A percentile compares a stretch with the other conserved stretches of the same genome.
Conservation (phyloP, 2,797 vertebrate species). For the Enteromius treurensis region DNA sequence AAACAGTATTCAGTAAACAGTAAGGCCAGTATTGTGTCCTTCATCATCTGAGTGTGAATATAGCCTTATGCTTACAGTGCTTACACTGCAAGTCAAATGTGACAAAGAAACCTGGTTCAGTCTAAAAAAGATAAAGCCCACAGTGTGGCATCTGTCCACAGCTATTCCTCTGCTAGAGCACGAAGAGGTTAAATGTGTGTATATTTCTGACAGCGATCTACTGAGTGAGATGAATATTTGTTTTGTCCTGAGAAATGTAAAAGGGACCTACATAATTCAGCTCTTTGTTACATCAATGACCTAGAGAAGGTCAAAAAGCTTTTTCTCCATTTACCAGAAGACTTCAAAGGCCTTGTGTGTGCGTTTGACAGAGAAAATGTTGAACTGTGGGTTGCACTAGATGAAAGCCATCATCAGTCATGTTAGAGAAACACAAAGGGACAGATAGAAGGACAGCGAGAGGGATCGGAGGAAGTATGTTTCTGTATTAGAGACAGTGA, state of each 20-base stretch:
- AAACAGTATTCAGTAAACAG: background rate
- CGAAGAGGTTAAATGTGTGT: background rate
- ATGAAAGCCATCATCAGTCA: conserved; percentile 36
- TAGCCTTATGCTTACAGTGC: background rate
- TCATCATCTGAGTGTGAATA: background rate
- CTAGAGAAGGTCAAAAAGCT: conserved; percentile 38
- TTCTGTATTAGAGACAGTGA: conserved; percentile 7
- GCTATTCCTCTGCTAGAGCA: background rate
- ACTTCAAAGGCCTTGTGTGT: conserved; percentile 33
- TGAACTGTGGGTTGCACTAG: conserved; percentile 29
- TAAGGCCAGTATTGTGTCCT: background rate
- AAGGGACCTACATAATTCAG: conserved; percentile 33
- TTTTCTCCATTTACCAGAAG: conserved; percentile 33
- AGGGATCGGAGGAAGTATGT: background rate
- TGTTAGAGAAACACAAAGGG: conserved; percentile 36
- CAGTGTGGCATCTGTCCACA: conserved; percentile 26
- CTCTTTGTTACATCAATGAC: conserved; percentile 48
- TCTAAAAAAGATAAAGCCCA: background rate
- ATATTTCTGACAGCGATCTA: conserved; percentile 3
- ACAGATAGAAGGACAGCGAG: conserved; percentile 1
- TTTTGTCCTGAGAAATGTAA: conserved; percentile 27
- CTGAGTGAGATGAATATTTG: conserved; percentile 32
- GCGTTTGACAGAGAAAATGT: conserved; percentile 36
- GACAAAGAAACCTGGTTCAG: conserved; percentile 1
- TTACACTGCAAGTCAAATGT: background rate